Base-by-base conservation (phyloP, 2,797 vertebrate genomes). In the Rhynchonycteris naso region DNA sequence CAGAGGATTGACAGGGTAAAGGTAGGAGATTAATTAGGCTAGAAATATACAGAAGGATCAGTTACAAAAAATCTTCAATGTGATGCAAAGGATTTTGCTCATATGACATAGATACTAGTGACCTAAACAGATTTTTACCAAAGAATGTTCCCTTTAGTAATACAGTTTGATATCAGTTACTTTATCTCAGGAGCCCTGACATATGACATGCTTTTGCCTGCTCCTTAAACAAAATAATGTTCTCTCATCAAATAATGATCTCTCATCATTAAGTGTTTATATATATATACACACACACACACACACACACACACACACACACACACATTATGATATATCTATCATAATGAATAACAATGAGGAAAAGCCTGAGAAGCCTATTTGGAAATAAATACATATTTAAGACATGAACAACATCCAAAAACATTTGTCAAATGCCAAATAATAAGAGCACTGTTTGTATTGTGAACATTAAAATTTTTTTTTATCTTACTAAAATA, bases 211-310 rank as follows among this genome's bases (percentile, higher is more conserved):
- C 2, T 82, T 91, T 47, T 81, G 50, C 4, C 7, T 38, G 19
- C 9, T 91, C 52, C 72, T 74, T 87, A 85, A 85, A 86, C 50
- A 63, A 63, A 93, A 87, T 78, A 47, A 76, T 81, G 83, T 76
- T 18, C 7, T 63, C 35, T 26, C 3, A 50, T 72, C 22, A 65
- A 93, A 87, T 78, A 47, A 76, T 81, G 83, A 72, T 18, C 7
- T 63, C 35, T 26, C 3, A 50, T 72, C 22, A 65, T 80, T 68
- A 88, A 66, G 92, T 90, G 38, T 18, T 1, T 71, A 18, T 72
- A 12, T 63, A 35, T 79, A 18, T 85, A 24, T 59, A 8, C 24
- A 22, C 8, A 21, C 22, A 6, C 22, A 9, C 22, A 24, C 9
- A 9, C 24, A 10, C 10, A 24, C 11, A 12, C 12, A 4, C 11